Base-by-base conservation (phyloP, 2,888 invertebrate species). In the Orthonevra nobilis region DNA sequence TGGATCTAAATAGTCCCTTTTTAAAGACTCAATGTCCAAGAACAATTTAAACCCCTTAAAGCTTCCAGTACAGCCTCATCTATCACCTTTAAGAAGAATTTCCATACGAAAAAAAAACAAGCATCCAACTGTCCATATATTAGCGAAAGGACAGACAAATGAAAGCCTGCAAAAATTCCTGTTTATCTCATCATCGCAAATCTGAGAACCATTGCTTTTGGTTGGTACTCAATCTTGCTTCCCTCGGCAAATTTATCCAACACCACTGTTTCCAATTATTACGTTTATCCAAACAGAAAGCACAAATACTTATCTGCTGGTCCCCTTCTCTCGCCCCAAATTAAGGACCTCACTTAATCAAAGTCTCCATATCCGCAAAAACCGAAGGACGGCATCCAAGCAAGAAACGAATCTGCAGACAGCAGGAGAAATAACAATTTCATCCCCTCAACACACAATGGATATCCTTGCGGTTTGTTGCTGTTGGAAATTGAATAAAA, bases 251-350 rank as follows among this genome's bases (percentile, higher is more conserved):
- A 50, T 70, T 20, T 60, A 60, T 77, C 42, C 34, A 23, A 20
- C 46, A 73, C 60, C 54, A 66, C 73, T 73, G 66, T 66, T 79
- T 68, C 79, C 79, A 79, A 79, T 79, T 79, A 79, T 79, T 79
- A 68, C 60, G 72, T 79, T 63, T 73, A 61, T 50, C 73, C 66
- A 56, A 73, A 79, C 73, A 50, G 66, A 79, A 73, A 79, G 79
- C 68, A n/a, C n/a, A 79, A 79, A 79, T 68, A 79, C 79, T 79
- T 79, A 68, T 79, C 79, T 79, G 28, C 60, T 46, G 60, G 56
- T 66, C 60, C 61, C 58, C 54, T 42, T 46, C 44, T n/a, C n/a
- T n/a, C n/a, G n/a, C n/a, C n/a, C 54, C 46, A 38, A 38, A 50
- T 23, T 50, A 73, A 61, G 64, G 32, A 77, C 64, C 60, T 64